Percentiles rank a stretch among this genome's conserved stretches.
Conservation (phyloP, 2,113 vertebrate genomes). For the Scomber scombrus region DNA sequence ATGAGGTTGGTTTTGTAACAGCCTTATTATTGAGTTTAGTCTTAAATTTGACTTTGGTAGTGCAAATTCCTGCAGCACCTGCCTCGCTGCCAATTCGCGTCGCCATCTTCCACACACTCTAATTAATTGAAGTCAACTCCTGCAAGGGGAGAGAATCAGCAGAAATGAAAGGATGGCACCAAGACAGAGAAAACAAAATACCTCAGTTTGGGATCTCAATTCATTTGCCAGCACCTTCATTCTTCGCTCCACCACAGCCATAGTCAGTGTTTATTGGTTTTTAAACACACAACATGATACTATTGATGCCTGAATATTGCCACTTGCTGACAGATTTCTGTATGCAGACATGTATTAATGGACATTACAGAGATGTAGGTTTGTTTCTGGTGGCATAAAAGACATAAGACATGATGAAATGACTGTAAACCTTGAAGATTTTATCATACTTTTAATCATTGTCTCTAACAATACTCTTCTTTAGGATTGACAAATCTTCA, state of each 20-base stretch:
- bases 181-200: not conserved
- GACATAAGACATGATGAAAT: not conserved
- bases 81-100: too few relatives aligned
- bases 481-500: too few relatives aligned
- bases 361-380: not conserved
- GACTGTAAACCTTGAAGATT: not conserved
- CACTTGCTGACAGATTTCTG: not conserved
- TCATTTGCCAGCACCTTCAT: not conserved
- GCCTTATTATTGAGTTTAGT: too few relatives aligned
- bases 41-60: too few relatives aligned
- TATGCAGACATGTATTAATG: not conserved
- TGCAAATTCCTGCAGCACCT: too few relatives aligned
- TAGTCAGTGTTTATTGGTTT: not conserved
- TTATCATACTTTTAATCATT: not conserved
- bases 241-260: not conserved
- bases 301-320: conserved; percentile 1
- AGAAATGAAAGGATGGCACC: not conserved
- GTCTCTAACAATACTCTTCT: not conserved
- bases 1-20: too few relatives aligned
- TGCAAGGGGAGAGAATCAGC: not conserved
- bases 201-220: too few relatives aligned
- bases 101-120: too few relatives aligned
- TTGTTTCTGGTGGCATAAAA: not conserved
- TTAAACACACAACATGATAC: not conserved
- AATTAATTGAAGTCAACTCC: not conserved